Percentiles rank a stretch among this genome's conserved stretches.
Evolutionary conservation across 2,113 vertebrate species (phyloP).

Genomic region (Pseudopipra pipra): DNA sequence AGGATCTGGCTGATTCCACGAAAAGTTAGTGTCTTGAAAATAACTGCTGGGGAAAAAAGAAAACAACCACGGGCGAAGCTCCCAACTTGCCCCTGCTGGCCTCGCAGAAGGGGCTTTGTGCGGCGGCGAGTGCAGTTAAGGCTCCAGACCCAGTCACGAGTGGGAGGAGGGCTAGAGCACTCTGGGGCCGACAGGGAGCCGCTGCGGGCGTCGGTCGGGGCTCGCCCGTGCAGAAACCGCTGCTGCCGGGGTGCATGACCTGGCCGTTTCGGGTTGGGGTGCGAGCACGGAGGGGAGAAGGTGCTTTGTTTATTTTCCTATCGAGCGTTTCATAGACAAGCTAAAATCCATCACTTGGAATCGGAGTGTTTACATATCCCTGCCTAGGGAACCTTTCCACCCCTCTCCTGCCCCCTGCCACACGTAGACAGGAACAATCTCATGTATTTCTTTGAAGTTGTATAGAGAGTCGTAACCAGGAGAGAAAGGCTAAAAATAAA

Average conservation of each 20-base stretch:
- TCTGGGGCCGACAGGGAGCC: background rate
- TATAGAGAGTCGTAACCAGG: background rate
- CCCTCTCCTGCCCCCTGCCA: background rate
- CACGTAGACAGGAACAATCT: background rate
- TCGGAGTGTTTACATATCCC: background rate
- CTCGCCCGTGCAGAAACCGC: background rate
- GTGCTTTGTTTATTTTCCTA: slow-evolving; percentile 39
- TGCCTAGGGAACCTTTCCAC: background rate
- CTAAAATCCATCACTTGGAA: background rate
- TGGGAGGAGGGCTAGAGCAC: background rate
- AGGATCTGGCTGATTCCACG: slow-evolving; percentile 78
- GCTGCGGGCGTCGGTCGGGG: background rate
- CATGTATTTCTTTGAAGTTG: background rate
- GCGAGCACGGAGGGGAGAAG: background rate
- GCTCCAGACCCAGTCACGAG: background rate
- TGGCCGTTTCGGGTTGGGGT: background rate
- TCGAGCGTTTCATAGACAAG: background rate
- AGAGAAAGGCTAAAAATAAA: slow-evolving; percentile 40
- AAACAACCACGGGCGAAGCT: background rate
- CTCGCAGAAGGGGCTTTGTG: background rate
- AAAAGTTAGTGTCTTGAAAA: slow-evolving; percentile 70
- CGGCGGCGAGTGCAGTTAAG: rapidly evolving
- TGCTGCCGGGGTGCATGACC: background rate
- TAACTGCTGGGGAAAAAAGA: background rate
- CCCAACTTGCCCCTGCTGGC: background rate